A percentile compares a stretch with the other conserved stretches of the same genome.
These are phyloP conservation scores for Indri indri DNA, from an alignment of 2,113 vertebrate species.

Conservation along the genomic window DNA sequence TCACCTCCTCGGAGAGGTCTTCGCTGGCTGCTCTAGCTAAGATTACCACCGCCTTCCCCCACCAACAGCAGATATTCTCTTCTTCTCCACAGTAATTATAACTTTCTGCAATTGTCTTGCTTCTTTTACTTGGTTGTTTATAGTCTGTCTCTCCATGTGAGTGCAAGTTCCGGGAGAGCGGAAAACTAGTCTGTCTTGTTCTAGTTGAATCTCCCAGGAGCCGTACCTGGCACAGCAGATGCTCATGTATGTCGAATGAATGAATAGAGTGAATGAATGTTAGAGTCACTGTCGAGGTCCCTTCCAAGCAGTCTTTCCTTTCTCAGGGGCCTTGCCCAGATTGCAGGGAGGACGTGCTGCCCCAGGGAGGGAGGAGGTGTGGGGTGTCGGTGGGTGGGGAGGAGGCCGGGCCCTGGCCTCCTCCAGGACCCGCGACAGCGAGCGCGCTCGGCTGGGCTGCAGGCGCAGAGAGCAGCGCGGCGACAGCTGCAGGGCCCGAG, in stretches of 20 bases:
- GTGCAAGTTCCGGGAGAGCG: background rate
- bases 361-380: conserved; percentile 9
- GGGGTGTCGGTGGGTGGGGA: conserved; percentile 54
- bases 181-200: background rate
- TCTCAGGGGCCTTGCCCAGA: background rate
- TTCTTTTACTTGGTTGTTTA: background rate
- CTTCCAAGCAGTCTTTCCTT: background rate
- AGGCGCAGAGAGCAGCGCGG: conserved; percentile 42
- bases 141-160: background rate
- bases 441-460: background rate
- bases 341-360: background rate
- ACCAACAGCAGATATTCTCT: too few species aligned
- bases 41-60: background rate
- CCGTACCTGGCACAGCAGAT: background rate
- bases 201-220: background rate
- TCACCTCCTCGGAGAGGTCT: conserved; percentile 1
- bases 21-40: background rate
- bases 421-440: background rate
- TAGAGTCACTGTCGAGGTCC: background rate
- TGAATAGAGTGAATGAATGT: background rate
- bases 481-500: background rate
- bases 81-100: background rate
- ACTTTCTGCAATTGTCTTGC: background rate
- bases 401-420: conserved; percentile 60
- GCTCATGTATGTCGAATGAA: background rate